A percentile compares a stretch with the other conserved stretches of the same genome.
phyloP scores from a whole-genome alignment of 37 sponge, comb jelly and placozoan species.

The Ianthella basta region DNA sequence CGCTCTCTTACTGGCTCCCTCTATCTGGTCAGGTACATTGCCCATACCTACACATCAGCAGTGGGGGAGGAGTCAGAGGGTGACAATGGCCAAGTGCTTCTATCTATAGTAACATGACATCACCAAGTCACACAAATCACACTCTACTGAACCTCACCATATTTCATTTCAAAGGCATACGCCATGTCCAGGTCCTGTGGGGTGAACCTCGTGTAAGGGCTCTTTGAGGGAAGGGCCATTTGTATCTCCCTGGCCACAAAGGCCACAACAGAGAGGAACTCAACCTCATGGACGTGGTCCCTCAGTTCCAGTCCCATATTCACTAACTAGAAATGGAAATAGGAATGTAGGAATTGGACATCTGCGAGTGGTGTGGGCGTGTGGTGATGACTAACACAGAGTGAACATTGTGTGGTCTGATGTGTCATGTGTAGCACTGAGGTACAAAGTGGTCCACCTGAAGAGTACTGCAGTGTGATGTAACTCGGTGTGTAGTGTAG shows the following conservation, averaged over 20 bases:
- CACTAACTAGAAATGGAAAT: constrained; percentile 33
- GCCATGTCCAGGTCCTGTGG: constrained; percentile 67
- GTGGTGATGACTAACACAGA: no score
- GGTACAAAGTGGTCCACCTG: no score
- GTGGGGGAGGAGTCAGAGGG: no score
- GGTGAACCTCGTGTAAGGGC: constrained; percentile 46
- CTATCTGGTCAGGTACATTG: constrained; percentile 8
- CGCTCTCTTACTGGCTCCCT: background rate
- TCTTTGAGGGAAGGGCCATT: background rate
- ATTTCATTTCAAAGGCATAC: constrained; percentile 51
- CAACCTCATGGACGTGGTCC: constrained; percentile 76
- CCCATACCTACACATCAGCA: background rate
- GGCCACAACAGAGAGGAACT: constrained; percentile 70
- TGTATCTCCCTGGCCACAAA: constrained; percentile 71
- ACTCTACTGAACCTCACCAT: constrained; percentile 5
- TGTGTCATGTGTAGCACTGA: no score
- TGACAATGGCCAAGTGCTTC: no score
- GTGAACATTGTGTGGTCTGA: no score
- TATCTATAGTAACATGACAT: no score
- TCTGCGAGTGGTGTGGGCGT: no score
- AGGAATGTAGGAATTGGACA: no score
- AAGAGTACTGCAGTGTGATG: no score
- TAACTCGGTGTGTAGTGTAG: no score
- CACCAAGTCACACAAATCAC: background rate
- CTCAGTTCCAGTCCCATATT: constrained; percentile 69